A percentile compares a stretch with the other conserved stretches of the same genome.
These are phyloP conservation scores for Trissoscelio sp. DNA, from an alignment of 2,888 invertebrate species.

Conservation along the genomic window DNA sequence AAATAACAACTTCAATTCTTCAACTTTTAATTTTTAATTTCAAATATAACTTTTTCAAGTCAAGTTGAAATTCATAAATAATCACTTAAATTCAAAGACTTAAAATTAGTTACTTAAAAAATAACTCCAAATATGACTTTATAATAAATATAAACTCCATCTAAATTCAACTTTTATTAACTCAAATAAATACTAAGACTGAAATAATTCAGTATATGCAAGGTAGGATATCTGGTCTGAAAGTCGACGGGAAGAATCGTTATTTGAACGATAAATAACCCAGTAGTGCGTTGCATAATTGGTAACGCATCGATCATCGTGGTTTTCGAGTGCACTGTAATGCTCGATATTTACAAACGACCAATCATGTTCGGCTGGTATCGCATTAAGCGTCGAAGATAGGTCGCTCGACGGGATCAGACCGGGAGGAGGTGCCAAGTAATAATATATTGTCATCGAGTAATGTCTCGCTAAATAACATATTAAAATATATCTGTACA, in stretches of 20 bases:
- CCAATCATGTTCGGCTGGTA: conserved; percentile 52
- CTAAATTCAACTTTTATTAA: neutral
- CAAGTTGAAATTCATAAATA: too few relatives aligned
- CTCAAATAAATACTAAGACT: neutral
- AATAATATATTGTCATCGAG: conserved; percentile 79
- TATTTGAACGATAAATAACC: conserved; percentile 59
- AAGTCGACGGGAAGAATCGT: conserved; percentile 28
- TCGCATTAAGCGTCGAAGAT: conserved; percentile 44
- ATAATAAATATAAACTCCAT: conserved; percentile 2
- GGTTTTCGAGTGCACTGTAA: conserved; percentile 23
- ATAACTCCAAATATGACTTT: too few relatives aligned
- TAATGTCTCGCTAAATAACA: conserved; percentile 77
- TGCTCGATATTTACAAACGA: conserved; percentile 57
- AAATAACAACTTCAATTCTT: too few relatives aligned
- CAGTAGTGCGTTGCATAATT: conserved; percentile 61
- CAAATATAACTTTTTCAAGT: too few relatives aligned
- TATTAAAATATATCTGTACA: conserved; percentile 72
- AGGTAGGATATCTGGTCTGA: neutral
- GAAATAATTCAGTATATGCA: neutral
- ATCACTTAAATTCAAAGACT: too few relatives aligned
- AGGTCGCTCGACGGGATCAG: conserved; percentile 62
- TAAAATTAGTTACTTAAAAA: too few relatives aligned
- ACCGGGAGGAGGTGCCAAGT: conserved; percentile 68
- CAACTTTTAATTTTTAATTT: too few relatives aligned
- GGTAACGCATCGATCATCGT: conserved; percentile 60